A percentile compares a stretch with the other conserved stretches of the same genome.
These are phyloP conservation scores for Mnemiopsis leidyi DNA, from an alignment of 37 sponge, comb jelly and placozoan genomes.

Conservation along the genomic window DNA sequence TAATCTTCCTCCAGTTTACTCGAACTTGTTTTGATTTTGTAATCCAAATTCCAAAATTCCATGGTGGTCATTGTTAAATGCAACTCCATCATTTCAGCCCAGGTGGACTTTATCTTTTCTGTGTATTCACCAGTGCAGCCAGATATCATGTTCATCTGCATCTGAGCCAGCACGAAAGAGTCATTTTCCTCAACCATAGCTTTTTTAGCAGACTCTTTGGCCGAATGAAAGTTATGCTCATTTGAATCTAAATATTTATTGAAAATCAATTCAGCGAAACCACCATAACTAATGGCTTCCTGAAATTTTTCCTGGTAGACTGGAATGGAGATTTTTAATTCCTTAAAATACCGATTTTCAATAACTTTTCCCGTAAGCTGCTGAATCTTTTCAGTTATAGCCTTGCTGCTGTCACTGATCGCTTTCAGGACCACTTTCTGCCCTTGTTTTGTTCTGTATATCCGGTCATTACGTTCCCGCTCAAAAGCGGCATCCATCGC, in stretches of 20 bases:
- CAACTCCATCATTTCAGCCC: neutral
- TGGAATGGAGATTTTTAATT: neutral
- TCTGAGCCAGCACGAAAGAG: neutral
- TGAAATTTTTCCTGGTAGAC: constrained; percentile 12
- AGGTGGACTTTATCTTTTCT: neutral
- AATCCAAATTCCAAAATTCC: neutral
- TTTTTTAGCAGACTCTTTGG: neutral
- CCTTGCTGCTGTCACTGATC: neutral
- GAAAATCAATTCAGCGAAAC: neutral
- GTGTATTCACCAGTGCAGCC: neutral
- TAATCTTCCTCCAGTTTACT: neutral
- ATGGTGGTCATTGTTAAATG: neutral
- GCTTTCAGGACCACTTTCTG: neutral
- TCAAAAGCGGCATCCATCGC: neutral
- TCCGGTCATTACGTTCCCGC: neutral
- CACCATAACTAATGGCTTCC: constrained; percentile 1
- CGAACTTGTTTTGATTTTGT: neutral
- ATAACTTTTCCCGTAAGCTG: neutral
- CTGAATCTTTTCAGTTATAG: neutral
- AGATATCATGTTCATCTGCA: neutral
- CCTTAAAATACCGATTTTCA: neutral
- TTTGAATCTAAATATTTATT: neutral
- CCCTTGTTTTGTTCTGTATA: neutral
- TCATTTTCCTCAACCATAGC: neutral
- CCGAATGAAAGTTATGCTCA: neutral